Conservation (phyloP, 37 sponge, comb jelly and placozoan species). For the Chondrilla cf. caribensis region DNA sequence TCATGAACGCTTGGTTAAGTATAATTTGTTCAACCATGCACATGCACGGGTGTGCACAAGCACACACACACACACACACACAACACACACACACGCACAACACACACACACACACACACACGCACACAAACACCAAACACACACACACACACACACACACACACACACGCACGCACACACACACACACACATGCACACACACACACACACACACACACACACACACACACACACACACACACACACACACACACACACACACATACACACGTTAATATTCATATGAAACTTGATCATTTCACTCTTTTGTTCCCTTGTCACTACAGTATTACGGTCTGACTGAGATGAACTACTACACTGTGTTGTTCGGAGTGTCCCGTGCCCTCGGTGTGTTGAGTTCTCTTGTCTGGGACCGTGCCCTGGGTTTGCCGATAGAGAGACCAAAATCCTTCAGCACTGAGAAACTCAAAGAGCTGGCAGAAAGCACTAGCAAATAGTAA, state of each 20-base stretch:
- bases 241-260: background rate
- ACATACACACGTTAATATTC: background rate
- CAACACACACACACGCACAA: too few species aligned
- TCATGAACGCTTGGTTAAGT: too few species aligned
- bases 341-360: constrained; percentile 98
- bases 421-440: constrained; percentile 95
- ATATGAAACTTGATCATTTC: background rate
- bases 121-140: too few species aligned
- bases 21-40: too few species aligned
- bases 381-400: constrained; percentile 97
- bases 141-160: too few species aligned
- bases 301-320: too few species aligned
- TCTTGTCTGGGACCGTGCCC: constrained; percentile 94
- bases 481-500: background rate
- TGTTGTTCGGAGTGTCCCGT: constrained; percentile 97
- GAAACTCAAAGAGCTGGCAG: constrained; percentile 76
- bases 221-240: background rate
- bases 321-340: constrained; percentile 90
- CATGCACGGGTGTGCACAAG: too few species aligned
- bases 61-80: too few species aligned
- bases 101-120: too few species aligned
- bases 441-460: constrained; percentile 97
- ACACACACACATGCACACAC: background rate
- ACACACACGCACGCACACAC: too few species aligned
- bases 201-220: constrained; percentile 2